Evolutionary conservation across 2,888 invertebrate genomes (phyloP).

Genomic region (Eustalomyia histrio): DNA sequence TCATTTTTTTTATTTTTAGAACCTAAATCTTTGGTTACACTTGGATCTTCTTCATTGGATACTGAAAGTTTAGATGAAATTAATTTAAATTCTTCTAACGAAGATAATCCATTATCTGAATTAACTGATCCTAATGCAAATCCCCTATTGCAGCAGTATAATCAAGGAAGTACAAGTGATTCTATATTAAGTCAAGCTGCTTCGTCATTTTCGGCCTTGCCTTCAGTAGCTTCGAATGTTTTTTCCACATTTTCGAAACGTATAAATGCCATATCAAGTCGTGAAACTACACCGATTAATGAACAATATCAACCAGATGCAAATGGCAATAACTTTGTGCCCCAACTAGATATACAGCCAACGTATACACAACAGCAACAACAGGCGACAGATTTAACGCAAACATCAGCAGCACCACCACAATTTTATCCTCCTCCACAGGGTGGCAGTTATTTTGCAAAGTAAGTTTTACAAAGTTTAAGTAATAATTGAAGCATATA

Average conservation of each 20-base stretch:
- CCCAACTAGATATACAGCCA: constrained; percentile 75
- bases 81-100: constrained; percentile 78
- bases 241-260: constrained; percentile 82
- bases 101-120: constrained; percentile 67
- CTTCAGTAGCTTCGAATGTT: constrained; percentile 83
- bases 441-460: constrained; percentile 29
- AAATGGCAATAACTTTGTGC: constrained; percentile 64
- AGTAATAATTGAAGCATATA: too few relatives aligned
- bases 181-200: constrained; percentile 77
- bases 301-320: constrained; percentile 67
- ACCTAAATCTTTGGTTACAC: constrained; percentile 75
- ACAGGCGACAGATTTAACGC: constrained; percentile 12
- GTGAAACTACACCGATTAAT: constrained; percentile 65
- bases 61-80: constrained; percentile 80
- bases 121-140: constrained; percentile 72
- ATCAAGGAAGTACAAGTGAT: constrained; percentile 67
- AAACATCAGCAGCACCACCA: constrained; percentile 26
- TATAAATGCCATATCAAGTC: constrained; percentile 71
- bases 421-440: constrained; percentile 49
- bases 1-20: constrained; percentile 67
- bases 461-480: constrained; percentile 48
- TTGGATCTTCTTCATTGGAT: constrained; percentile 75
- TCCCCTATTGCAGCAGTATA: constrained; percentile 70
- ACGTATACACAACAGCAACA: constrained; percentile 68
- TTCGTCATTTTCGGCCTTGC: constrained; percentile 81